A percentile compares a stretch with the other conserved stretches of the same genome.
These are phyloP conservation scores for Drosophila takahashii DNA, from an alignment of 1,140 invertebrate genomes.

Conservation along the genomic window DNA sequence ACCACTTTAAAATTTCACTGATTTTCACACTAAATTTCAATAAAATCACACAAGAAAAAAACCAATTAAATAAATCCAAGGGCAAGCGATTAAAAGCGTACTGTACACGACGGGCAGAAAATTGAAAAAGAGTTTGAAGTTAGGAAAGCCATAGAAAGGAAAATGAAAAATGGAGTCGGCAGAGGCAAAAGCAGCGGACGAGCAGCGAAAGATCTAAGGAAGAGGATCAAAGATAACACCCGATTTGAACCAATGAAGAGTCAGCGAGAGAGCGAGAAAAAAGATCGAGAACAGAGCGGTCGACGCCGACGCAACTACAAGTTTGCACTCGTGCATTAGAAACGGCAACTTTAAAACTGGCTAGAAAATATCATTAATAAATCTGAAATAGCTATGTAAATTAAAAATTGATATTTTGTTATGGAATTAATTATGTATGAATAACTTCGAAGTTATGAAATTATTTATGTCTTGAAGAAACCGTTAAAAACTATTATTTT, in stretches of 20 bases:
- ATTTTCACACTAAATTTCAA: not conserved
- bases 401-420: too few relatives aligned
- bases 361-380: too few relatives aligned
- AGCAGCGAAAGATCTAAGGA: not conserved
- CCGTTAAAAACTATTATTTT: too few relatives aligned
- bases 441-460: too few relatives aligned
- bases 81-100: not conserved
- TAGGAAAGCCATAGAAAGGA: not conserved
- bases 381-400: too few relatives aligned
- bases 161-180: slow-evolving; percentile 3
- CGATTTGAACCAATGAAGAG: not conserved
- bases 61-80: not conserved
- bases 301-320: not conserved
- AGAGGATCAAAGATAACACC: not conserved
- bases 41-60: slow-evolving; percentile 11
- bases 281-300: not conserved
- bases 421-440: too few relatives aligned
- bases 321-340: not conserved
- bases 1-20: not conserved
- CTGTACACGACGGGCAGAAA: not conserved
- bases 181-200: not conserved
- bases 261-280: not conserved
- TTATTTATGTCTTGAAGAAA: too few relatives aligned
- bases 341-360: not conserved
- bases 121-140: not conserved